Conservation (phyloP, 1,140 invertebrate species). For the Polypedilum pembai region DNA sequence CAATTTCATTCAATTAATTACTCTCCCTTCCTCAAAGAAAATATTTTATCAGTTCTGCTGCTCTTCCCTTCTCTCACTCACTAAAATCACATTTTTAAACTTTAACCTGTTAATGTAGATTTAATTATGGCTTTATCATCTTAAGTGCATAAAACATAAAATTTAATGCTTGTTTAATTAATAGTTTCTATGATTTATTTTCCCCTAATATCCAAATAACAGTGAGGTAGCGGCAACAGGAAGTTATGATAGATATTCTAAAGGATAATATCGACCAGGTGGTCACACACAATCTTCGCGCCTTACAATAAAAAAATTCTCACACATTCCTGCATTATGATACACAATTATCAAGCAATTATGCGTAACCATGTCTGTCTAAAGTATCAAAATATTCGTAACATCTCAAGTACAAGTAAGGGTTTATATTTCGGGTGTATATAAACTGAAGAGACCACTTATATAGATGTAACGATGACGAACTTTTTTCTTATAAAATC, state of each 20-base stretch:
- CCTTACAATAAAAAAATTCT: background rate
- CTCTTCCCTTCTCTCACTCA: background rate
- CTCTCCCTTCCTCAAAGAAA: background rate
- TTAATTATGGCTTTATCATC: constrained; percentile 24
- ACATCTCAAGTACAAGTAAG: background rate
- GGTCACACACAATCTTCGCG: background rate
- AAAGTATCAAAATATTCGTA: constrained; percentile 21
- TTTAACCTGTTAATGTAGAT: constrained; percentile 23
- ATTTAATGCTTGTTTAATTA: constrained; percentile 24
- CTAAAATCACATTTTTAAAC: constrained; percentile 2
- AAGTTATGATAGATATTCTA: constrained; percentile 8
- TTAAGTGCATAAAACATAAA: background rate
- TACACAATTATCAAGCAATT: constrained; percentile 18
- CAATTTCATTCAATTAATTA: background rate
- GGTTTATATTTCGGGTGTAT: too few relatives aligned
- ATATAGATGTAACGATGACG: background rate
- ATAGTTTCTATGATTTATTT: background rate
- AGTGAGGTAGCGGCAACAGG: background rate
- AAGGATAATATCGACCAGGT: background rate
- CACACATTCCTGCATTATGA: constrained; percentile 8
- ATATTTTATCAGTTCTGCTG: background rate
- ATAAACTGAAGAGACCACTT: constrained; percentile 28
- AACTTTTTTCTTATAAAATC: background rate
- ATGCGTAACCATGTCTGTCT: constrained; percentile 20
- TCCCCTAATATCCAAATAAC: background rate